phyloP scores from a whole-genome alignment of 2,888 invertebrate species.

The Anaspis maculata region DNA sequence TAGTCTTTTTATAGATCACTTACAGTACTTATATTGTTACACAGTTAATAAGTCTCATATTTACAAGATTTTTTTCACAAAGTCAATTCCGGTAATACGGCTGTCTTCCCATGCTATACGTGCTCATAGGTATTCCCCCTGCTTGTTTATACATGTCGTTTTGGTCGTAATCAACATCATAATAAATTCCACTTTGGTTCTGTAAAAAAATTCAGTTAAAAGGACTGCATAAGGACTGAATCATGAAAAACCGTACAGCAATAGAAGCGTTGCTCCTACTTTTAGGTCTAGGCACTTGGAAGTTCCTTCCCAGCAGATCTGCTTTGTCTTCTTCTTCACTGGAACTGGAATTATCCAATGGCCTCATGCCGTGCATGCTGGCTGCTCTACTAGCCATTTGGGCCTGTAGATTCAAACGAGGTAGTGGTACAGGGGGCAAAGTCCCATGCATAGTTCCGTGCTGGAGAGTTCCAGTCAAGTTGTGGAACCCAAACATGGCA shows the following conservation, averaged over 20 bases:
- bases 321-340: slow-evolving; percentile 65
- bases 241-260: slow-evolving; percentile 46
- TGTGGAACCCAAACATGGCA: slow-evolving; percentile 75
- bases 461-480: slow-evolving; percentile 43
- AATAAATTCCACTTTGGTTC: slow-evolving; percentile 87
- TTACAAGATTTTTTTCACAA: no score
- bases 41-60: no score
- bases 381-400: slow-evolving; percentile 33
- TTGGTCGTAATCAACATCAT: slow-evolving; percentile 79
- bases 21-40: no score
- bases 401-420: slow-evolving; percentile 49
- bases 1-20: no score
- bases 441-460: slow-evolving; percentile 44
- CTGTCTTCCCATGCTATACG: slow-evolving; percentile 71
- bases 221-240: no score
- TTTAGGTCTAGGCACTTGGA: slow-evolving; percentile 75
- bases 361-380: slow-evolving; percentile 37
- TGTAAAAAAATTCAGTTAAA: slow-evolving; percentile 39
- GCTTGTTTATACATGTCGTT: slow-evolving; percentile 49
- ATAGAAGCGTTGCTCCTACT: slow-evolving; percentile 63
- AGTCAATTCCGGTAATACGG: slow-evolving; percentile 54
- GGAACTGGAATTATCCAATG: slow-evolving; percentile 49
- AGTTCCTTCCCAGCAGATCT: slow-evolving; percentile 63
- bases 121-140: slow-evolving; percentile 70
- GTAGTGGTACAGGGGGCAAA: slow-evolving; percentile 61